Evolutionary conservation across 2,113 vertebrate species (phyloP), one percentile per base, ranked within the genome.

Genomic region (Gallinago media): DNA sequence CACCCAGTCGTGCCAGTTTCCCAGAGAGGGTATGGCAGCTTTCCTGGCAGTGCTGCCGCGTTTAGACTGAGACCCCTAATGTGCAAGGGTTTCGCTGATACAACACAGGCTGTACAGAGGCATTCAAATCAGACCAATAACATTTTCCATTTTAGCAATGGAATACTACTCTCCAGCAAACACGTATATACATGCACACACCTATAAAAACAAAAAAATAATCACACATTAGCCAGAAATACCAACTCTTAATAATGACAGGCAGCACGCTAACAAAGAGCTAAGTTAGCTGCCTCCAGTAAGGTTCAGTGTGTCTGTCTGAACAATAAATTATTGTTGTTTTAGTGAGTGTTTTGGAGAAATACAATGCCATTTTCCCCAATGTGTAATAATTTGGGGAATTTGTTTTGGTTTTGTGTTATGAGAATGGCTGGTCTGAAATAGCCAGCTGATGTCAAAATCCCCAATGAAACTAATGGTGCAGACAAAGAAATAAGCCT

Each of bases 361-460:
- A 91, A 82, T 2, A 4, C 40, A 86, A 44, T 63, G 40, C 4
- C n/a, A 42, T 79, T 91, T 56, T 50, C 74, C 40, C 22, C 29
- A 27, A 68, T 4, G 23, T 73, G 44, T 46, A 88, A 65, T 85
- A 73, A 50, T 67, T 89, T 77, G 3, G 40, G 8, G 7, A 55
- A 79, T 91, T 87, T 84, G n/a, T 67, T 91, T 73, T 10, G 12
- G 25, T 77, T 92, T 79, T 40, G 9, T 47, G 21, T 77, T 72
- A 76, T 70, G 52, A 95, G 50, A 93, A 89, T 4, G 54, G 15
- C 32, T 93, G 52, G 63, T 95, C 55, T 87, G 65, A 95, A 96
- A 91, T 85, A 81, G 7, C 50, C 49, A 89, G 7, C 8, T 68
- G 42, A 81, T 84, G 46, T 71, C 78, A 36, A 93, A 93, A 88